A percentile compares a stretch with the other conserved stretches of the same genome.
Evolutionary conservation across 1,140 invertebrate species (phyloP).

Genomic region (Helicoverpa zea): DNA sequence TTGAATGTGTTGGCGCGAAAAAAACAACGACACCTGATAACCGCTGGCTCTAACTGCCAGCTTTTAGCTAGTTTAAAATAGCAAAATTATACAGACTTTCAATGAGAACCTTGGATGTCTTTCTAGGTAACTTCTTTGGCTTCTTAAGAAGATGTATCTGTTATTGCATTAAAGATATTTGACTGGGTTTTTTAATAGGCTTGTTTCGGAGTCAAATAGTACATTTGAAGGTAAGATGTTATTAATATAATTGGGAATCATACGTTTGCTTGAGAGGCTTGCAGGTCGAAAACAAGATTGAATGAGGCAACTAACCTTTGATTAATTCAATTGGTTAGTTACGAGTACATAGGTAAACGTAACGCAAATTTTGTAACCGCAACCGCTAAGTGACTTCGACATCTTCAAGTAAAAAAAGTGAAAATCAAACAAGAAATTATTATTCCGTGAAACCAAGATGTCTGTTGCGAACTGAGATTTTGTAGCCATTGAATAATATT

Average conservation of each 20-base stretch:
- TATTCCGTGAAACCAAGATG: not conserved
- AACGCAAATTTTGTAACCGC: not conserved
- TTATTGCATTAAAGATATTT: not conserved
- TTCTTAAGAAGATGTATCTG: no score
- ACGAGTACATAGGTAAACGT: not conserved
- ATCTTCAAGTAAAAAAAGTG: slow-evolving; percentile 9
- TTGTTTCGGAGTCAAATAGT: not conserved
- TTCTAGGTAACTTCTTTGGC: not conserved
- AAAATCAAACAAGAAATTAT: not conserved
- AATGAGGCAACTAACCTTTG: no score
- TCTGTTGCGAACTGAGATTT: not conserved
- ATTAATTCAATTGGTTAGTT: no score
- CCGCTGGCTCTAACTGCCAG: not conserved
- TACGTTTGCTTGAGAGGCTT: no score
- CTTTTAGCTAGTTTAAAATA: not conserved
- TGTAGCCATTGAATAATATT: not conserved
- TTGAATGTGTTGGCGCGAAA: slow-evolving; percentile 21
- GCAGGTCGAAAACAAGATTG: no score
- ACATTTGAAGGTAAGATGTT: no score
- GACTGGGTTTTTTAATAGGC: not conserved
- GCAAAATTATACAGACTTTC: not conserved
- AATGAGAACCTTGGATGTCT: not conserved
- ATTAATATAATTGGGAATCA: no score
- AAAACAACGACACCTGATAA: not conserved
- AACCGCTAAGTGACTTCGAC: not conserved